Conservation (phyloP, 2,888 invertebrate genomes). For the Alloplasta piceator region DNA sequence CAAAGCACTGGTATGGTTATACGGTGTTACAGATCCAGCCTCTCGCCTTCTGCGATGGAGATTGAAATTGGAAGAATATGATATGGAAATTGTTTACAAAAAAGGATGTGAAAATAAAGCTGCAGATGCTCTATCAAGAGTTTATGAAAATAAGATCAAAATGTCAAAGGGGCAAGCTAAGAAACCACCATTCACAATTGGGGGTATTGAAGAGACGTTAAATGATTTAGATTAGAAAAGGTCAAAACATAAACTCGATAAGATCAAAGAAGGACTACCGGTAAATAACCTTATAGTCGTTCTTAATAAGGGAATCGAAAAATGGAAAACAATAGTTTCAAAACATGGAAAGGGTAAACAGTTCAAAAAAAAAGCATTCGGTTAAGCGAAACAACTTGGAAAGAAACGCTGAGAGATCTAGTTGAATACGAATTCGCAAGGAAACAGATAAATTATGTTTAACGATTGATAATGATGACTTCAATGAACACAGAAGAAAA, state of each 20-base stretch:
- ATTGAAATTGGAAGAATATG: conserved; percentile 45
- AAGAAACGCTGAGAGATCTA: conserved; percentile 8
- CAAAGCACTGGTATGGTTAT: conserved; percentile 32
- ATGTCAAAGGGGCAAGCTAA: conserved; percentile 8
- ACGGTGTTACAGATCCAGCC: conserved; percentile 18
- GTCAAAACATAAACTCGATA: conserved; percentile 8
- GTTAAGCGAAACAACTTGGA: conserved; percentile 7
- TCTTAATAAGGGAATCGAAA: conserved; percentile 1
- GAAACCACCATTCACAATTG: conserved; percentile 2
- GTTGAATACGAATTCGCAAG: conserved; percentile 9
- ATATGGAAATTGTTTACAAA: conserved; percentile 31
- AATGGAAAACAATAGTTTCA: conserved; percentile 7
- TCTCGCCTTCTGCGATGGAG: conserved; percentile 38
- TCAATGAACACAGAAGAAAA: conserved; percentile 17
- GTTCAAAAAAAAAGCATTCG: conserved; percentile 5
- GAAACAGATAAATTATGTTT: not conserved
- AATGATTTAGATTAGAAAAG: conserved; percentile 13
- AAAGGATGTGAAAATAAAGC: conserved; percentile 41
- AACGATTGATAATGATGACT: conserved; percentile 16
- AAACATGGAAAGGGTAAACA: conserved; percentile 5
- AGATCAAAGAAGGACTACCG: conserved; percentile 12
- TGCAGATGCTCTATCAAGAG: conserved; percentile 31
- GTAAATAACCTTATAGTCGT: conserved; percentile 6
- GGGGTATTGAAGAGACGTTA: conserved; percentile 8
- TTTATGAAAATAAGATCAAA: conserved; percentile 15